Evolutionary conservation across 2,113 vertebrate genomes (phyloP).

Genomic region (Grantiella picta): DNA sequence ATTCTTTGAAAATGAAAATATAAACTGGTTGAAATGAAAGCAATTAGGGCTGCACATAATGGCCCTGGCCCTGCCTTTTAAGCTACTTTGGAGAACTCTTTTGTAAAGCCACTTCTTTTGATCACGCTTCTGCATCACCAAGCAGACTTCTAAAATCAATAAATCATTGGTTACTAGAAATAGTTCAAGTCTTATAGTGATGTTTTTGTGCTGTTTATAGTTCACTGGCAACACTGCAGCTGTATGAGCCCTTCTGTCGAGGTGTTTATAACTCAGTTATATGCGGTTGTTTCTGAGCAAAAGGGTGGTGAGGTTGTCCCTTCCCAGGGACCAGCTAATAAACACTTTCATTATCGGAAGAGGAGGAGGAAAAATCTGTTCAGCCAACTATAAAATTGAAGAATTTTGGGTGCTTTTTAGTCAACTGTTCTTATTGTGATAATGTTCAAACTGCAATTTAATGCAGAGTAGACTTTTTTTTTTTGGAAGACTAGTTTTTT

Average conservation of each 20-base stretch:
- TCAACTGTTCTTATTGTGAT: conserved; percentile 59
- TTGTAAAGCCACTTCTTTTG: conserved; percentile 75
- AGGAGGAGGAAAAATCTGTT: conserved; percentile 32
- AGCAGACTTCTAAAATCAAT: conserved; percentile 72
- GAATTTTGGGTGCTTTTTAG: conserved; percentile 59
- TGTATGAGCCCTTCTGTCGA: conserved; percentile 46
- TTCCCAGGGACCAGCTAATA: conserved; percentile 24
- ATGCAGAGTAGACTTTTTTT: conserved; percentile 51
- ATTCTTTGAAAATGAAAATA: conserved; percentile 67
- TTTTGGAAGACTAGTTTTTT: conserved; percentile 20
- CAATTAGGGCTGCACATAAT: conserved; percentile 57
- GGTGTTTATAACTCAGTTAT: conserved; percentile 70
- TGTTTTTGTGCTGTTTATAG: conserved; percentile 72
- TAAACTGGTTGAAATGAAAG: conserved; percentile 63
- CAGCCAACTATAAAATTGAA: conserved; percentile 40
- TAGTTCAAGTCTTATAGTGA: conserved; percentile 72
- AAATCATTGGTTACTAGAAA: conserved; percentile 76
- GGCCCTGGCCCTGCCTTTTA: conserved; percentile 65
- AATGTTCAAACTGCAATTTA: conserved; percentile 58
- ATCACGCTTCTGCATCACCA: conserved; percentile 70
- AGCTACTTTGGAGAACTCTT: conserved; percentile 73
- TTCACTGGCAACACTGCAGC: conserved; percentile 68
- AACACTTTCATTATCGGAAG: conserved; percentile 13
- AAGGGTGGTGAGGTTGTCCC: conserved; percentile 15
- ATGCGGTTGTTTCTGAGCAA: conserved; percentile 37